Conservation (phyloP, 2,797 vertebrate species). For the Lutjanus campechanus region DNA sequence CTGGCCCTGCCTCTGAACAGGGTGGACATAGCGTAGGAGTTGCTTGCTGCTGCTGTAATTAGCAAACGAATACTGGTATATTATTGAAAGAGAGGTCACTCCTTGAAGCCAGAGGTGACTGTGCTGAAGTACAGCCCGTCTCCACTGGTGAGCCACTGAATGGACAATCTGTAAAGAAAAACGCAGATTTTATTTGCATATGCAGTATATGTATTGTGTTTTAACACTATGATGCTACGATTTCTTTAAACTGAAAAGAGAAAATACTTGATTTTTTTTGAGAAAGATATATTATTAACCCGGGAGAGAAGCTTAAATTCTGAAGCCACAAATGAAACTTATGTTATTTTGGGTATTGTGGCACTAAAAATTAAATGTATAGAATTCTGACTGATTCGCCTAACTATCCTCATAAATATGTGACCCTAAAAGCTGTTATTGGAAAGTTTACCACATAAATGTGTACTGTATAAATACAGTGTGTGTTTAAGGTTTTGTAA, state of each 20-base stretch:
- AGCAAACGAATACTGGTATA: conserved; percentile 50
- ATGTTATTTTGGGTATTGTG: conserved; percentile 55
- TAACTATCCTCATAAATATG: conserved; percentile 12
- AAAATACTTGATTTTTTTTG: conserved; percentile 57
- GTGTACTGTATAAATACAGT: conserved; percentile 43
- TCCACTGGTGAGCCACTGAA: conserved; percentile 45
- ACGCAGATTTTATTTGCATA: conserved; percentile 57
- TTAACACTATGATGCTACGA: conserved; percentile 61
- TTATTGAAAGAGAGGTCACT: conserved; percentile 53
- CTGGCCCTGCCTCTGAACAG: conserved; percentile 21
- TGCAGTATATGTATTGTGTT: conserved; percentile 65
- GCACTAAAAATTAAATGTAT: conserved; percentile 33
- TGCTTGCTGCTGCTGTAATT: conserved; percentile 61
- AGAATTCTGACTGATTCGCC: conserved; percentile 25
- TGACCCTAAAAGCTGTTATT: conserved; percentile 20
- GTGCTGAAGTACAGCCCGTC: conserved; percentile 25
- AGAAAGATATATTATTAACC: conserved; percentile 46
- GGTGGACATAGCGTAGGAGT: conserved; percentile 23
- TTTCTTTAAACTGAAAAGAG: conserved; percentile 55
- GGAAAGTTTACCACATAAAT: conserved; percentile 35
- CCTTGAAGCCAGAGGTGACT: conserved; percentile 47
- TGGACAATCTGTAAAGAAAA: conserved; percentile 47
- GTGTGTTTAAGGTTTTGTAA: conserved; percentile 28
- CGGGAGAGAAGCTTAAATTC: conserved; percentile 24
- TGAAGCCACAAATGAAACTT: conserved; percentile 53